Evolutionary conservation across 2,888 invertebrate genomes (phyloP).

Genomic region (Epicampocera succincta): DNA sequence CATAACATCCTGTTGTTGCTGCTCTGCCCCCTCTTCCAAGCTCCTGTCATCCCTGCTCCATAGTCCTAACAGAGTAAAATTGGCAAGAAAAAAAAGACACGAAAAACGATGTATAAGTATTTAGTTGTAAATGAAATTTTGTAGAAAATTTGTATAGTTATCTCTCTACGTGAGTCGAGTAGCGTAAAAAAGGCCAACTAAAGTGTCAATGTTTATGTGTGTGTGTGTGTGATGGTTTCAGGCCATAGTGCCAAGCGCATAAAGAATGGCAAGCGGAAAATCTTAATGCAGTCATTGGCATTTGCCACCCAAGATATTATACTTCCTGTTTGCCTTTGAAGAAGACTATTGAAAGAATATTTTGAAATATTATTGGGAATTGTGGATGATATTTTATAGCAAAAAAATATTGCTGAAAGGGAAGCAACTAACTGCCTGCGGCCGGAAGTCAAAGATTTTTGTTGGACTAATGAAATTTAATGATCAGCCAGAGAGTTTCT

Average conservation of each 20-base stretch:
- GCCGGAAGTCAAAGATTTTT: slow-evolving; percentile 30
- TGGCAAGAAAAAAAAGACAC: not conserved
- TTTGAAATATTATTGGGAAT: not conserved
- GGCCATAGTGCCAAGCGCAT: not conserved
- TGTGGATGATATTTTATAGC: not conserved
- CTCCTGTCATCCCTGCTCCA: not conserved
- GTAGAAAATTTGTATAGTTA: slow-evolving; percentile 71
- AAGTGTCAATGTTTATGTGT: slow-evolving; percentile 66
- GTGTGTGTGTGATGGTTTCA: not conserved
- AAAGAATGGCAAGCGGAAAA: slow-evolving; percentile 29
- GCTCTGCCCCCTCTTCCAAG: not conserved
- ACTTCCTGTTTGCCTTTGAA: slow-evolving; percentile 51
- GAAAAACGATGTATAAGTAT: slow-evolving; percentile 5
- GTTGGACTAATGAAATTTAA: not conserved
- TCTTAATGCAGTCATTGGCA: slow-evolving; percentile 64
- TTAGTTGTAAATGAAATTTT: slow-evolving; percentile 73
- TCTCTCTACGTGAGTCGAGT: slow-evolving; percentile 60
- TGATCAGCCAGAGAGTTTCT: not conserved
- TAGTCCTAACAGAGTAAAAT: not conserved
- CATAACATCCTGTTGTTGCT: slow-evolving; percentile 64
- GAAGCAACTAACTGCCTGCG: slow-evolving; percentile 29
- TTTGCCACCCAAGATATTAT: slow-evolving; percentile 50
- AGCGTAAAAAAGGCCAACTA: slow-evolving; percentile 54
- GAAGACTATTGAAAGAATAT: slow-evolving; percentile 22
- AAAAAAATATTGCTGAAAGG: slow-evolving; percentile 33